Evolutionary conservation across 2,888 invertebrate species (phyloP).

Genomic region (Ephialtes manifestator): DNA sequence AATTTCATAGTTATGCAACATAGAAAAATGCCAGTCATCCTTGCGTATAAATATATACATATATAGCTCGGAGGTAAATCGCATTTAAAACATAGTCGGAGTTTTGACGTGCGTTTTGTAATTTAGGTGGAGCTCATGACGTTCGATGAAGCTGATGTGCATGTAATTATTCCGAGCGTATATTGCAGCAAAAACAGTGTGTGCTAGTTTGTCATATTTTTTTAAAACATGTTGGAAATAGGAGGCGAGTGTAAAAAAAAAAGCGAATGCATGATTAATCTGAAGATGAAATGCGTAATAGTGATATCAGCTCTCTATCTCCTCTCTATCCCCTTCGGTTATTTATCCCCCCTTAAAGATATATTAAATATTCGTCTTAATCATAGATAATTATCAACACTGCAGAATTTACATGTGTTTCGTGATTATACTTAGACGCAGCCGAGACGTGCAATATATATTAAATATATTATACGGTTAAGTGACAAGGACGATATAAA

Average conservation of each 20-base stretch:
- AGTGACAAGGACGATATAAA: constrained; percentile 60
- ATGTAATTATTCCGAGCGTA: constrained; percentile 10
- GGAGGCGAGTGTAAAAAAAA: constrained; percentile 9
- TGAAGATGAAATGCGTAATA: constrained; percentile 20
- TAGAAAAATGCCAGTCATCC: constrained; percentile 45
- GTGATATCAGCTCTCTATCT: too few species aligned
- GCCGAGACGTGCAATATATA: constrained; percentile 31
- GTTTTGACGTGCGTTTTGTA: constrained; percentile 39
- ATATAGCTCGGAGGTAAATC: constrained; percentile 41
- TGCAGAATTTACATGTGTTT: constrained; percentile 24
- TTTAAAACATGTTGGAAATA: neutral
- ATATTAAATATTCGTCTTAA: constrained; percentile 10
- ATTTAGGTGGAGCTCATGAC: constrained; percentile 49
- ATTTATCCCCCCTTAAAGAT: neutral
- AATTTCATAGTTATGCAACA: constrained; percentile 37
- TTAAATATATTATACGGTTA: constrained; percentile 44
- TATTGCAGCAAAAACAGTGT: neutral
- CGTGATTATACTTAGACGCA: constrained; percentile 27
- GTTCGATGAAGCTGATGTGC: constrained; percentile 16
- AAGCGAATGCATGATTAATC: constrained; percentile 25
- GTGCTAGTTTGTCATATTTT: constrained; percentile 18
- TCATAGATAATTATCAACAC: neutral
- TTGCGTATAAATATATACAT: too few species aligned
- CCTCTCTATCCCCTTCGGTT: constrained; percentile 18
- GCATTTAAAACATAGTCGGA: constrained; percentile 20